phyloP scores from a whole-genome alignment of 2,113 vertebrate genomes.

The Pelvicachromis taeniatus region DNA sequence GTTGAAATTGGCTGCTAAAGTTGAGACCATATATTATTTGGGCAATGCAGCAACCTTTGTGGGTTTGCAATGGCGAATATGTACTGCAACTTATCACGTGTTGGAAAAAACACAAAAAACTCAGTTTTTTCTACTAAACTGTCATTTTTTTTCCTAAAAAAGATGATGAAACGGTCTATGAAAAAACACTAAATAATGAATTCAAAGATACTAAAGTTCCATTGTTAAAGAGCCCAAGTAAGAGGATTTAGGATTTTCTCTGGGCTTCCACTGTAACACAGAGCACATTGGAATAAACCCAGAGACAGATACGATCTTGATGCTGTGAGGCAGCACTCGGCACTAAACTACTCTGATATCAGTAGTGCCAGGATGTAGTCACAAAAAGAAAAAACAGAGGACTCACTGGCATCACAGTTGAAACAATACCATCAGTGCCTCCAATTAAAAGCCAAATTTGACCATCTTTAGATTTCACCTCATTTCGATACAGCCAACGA shows the following conservation, averaged over 20 bases:
- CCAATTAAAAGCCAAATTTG: not conserved
- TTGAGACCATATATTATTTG: not conserved
- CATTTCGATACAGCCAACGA: not conserved
- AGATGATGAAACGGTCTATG: not conserved
- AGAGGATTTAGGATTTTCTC: not conserved
- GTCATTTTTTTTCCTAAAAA: not conserved
- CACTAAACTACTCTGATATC: not conserved
- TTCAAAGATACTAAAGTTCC: no score
- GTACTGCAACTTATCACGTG: not conserved
- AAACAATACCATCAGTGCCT: not conserved
- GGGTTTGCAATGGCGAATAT: not conserved
- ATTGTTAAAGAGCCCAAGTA: not conserved
- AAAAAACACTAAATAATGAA: not conserved
- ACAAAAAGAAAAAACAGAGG: not conserved
- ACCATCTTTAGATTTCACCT: not conserved
- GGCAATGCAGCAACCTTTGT: not conserved
- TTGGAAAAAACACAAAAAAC: not conserved
- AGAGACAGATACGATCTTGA: not conserved
- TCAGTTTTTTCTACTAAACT: not conserved
- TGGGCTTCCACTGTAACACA: not conserved
- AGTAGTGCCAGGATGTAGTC: not conserved
- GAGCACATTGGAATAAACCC: accelerated
- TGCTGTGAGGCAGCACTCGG: not conserved
- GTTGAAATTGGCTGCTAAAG: not conserved
- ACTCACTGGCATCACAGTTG: not conserved